Base-by-base conservation (phyloP, 2,888 invertebrate genomes). In the Tricholauxania praeusta region DNA sequence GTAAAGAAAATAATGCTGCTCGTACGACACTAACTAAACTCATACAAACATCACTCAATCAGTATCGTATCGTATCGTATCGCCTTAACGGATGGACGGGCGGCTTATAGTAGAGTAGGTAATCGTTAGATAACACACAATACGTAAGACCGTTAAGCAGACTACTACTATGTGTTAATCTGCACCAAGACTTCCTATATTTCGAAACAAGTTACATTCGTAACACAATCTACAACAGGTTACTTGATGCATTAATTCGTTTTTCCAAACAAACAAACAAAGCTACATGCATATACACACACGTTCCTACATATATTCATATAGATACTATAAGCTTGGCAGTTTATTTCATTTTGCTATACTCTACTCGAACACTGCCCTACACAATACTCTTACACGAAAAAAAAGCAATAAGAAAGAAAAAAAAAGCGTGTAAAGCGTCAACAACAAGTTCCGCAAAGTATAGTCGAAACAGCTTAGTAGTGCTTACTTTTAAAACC, bases 171-270 rank as follows among this genome's bases (percentile, higher is more conserved):
- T 70, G 70, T 63, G 70, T 49, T 70, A 70, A 70, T 70, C 70
- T 53, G 63, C 70, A 52, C 62, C 70, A 70, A 70, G 83, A 84
- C 84, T 85, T 84, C 85, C 85, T 84, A 84, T 84, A 84, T 84
- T 84, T 85, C 84, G 84, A 84, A 84, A 85, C 84, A 84, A 82
- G 84, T 85, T 84, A 84, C 84, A 85, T 83, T 83, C 82, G 84
- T 85, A 84, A 85, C 84, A 84, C 82, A 85, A 84, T 84, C 84
- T 84, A 77, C 78, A 79, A 78, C 78, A 79, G 78, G 79, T 79
- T 79, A 79, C 77, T 79, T 74, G 79, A 78, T 79, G 79, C 75
- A 75, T 73, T 73, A 62, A 55, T 72, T 72, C 72, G 73, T 22
- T 62, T 67, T 48, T 22, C n/a, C 72, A 73, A 64, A 32, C 72